Percentiles rank a stretch among this genome's conserved stretches.
These are phyloP conservation scores for Zosterops lateralis DNA, from an alignment of 2,113 vertebrate genomes.

Conservation along the genomic window DNA sequence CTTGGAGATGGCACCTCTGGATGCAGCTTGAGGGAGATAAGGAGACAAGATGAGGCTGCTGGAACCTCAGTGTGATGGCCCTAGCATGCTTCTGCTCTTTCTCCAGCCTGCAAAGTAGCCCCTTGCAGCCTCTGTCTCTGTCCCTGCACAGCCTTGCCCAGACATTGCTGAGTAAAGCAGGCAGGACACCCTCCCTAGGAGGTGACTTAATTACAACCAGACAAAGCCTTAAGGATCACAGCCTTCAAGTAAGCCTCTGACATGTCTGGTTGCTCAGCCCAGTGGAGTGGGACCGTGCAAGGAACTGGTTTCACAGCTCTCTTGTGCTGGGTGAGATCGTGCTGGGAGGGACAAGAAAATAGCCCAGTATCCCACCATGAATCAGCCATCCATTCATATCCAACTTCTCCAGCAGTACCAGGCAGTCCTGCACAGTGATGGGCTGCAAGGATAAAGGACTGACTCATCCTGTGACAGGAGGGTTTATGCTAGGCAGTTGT, in stretches of 20 bases:
- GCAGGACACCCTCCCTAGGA: neutral
- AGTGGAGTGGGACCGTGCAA: neutral
- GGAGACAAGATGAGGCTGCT: neutral
- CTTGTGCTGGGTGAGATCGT: neutral
- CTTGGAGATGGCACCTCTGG: neutral
- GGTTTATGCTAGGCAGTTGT: neutral
- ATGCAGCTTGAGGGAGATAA: neutral
- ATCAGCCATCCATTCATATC: neutral
- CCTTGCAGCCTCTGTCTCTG: neutral
- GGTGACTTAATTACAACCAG: neutral
- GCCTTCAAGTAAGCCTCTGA: neutral
- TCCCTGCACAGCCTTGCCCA: neutral
- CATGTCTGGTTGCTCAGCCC: neutral
- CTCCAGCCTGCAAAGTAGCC: neutral
- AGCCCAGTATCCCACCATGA: slow-evolving; percentile 50
- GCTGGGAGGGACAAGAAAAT: neutral
- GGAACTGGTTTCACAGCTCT: neutral
- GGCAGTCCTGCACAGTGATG: slow-evolving; percentile 11
- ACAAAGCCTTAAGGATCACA: neutral
- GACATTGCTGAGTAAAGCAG: neutral
- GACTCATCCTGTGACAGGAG: neutral
- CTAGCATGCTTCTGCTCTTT: neutral
- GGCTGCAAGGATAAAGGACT: slow-evolving; percentile 14
- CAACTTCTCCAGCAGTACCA: slow-evolving; percentile 36
- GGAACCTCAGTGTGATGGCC: neutral